Evolutionary conservation across 2,888 invertebrate genomes (phyloP), one percentile per base, ranked within the genome.

Genomic region (Stictocephala bisonia): DNA sequence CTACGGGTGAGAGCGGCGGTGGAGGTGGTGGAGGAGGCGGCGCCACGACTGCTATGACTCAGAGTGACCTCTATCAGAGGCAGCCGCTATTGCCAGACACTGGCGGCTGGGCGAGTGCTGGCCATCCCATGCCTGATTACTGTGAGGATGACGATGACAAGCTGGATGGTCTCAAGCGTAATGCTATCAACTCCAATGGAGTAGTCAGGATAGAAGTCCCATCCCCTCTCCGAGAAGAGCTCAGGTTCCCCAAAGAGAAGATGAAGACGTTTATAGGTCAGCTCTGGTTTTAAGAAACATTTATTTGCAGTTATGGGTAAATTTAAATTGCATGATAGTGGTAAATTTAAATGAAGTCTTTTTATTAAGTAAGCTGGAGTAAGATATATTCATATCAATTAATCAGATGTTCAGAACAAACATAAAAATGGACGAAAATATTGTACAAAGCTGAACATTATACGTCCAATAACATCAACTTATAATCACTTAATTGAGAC

Each of bases 241-340:
- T 89, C 22, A 86, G 92, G 80, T 94, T 90, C 84, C 94, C 94
- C 40, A 93, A 93, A 83, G 94, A 94, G 85, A 90, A 92, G 84
- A 92, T 92, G 88, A 94, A 94, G 88, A 93, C 94, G 20, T 84
- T 90, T 78, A 82, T 90, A 78, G 88, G 89, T 88, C 82, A 81
- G 79, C 15, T n/a, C n/a, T 44, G n/a, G n/a, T n/a, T n/a, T n/a
- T n/a, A n/a, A n/a, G n/a, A n/a, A n/a, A n/a, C n/a, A n/a, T n/a
- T n/a, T n/a, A n/a, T n/a, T n/a, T n/a, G n/a, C n/a, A n/a, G n/a
- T n/a, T n/a, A n/a, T n/a, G n/a, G n/a, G n/a, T n/a, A n/a, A n/a
- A n/a, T n/a, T n/a, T n/a, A n/a, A n/a, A n/a, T n/a, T n/a, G n/a
- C n/a, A n/a, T n/a, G n/a, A n/a, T n/a, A n/a, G n/a, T n/a, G n/a